Base-by-base conservation (phyloP, 2,113 vertebrate species). In the Heterotis niloticus region DNA sequence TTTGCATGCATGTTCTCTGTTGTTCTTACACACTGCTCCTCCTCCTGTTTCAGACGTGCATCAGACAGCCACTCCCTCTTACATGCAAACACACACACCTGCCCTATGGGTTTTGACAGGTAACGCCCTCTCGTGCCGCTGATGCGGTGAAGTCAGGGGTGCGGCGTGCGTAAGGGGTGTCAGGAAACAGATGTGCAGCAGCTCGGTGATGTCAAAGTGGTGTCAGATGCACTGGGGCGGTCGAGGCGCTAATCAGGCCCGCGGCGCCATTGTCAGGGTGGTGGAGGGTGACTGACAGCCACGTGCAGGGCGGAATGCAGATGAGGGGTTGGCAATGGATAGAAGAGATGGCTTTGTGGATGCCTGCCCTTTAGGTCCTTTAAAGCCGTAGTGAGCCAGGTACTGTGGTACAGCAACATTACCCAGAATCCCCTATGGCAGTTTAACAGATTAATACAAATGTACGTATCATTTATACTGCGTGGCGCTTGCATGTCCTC, bases 261-360 rank as follows among this genome's bases (percentile, higher is more conserved):
- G 86, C 83, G 84, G 86, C 86, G 86, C 86, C 67, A 88, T 90
- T 92, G 89, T 90, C 88, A 90, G 84, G 87, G 88, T 90, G 89
- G 91, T 92, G 90, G 89, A 85, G 85, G 87, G 88, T 88, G 88
- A 92, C 88, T 84, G 91, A 92, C 88, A 91, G 87, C 85, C 73
- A 4, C 86, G 86, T 84, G 85, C 85, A 80, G 86, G 85, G 86
- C 88, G 89, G 86, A 86, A 90, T 78, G 70, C 76, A 14, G 70
- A 78, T 60, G 78, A 83, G 85, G 86, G 85, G 82, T 83, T 82
- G 86, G 80, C 84, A 80, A 84, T 84, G 88, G 87, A 85, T 88
- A 83, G 68, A 80, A 76, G 76, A 44, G 13, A 54, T 54, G 74
- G 66, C 57, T n/a, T 81, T 76, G 75, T 69, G 69, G 54, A 82